Base-by-base conservation (phyloP, 2,113 vertebrate genomes). In the Triplophysa rosa region DNA sequence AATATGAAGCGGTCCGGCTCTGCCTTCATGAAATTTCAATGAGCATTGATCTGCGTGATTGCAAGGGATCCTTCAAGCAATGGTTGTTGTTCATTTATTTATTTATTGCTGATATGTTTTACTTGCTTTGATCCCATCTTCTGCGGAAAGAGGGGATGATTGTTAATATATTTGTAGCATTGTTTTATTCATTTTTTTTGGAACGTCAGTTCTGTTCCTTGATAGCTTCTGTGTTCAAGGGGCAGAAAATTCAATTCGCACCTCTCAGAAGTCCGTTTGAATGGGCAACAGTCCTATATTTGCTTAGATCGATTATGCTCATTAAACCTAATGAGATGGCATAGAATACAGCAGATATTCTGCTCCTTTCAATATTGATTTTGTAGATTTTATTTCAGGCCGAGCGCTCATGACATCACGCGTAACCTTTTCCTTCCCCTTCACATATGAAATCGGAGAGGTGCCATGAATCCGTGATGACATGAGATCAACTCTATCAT, bases 11-110 rank as follows among this genome's bases (percentile, higher is more conserved):
- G 86, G 86, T 77, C 85, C 75, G 84, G 88, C 86, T 85, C 84
- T 90, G 83, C 87, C 90, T 90, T 95, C 91, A 94, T 95, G 92
- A 95, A 94, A 93, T 95, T 94, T 94, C 92, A 90, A 92, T 94
- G 91, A 93, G 89, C 93, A 93, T 90, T 91, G 93, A 95, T 95
- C 91, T 82, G 87, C 86, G 89, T 89, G 90, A 88, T 92, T 91
- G 88, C 83, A 21, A 83, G 83, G 87, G 87, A 89, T 91, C 89
- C 88, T 92, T 88, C 52, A 87, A 81, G 23, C 83, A 84, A 83
- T 82, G 88, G 67, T 86, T 83, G 65, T 69, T 76, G 67, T 83
- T 74, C 70, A 79, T 79, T 83, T 75, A 83, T 83, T 76, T 84
- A 78, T 78, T 78, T 84, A 82, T 86, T 74, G 78, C 79, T 82